Evolutionary conservation across 2,888 invertebrate species (phyloP).

Genomic region (Endotricha flammealis): DNA sequence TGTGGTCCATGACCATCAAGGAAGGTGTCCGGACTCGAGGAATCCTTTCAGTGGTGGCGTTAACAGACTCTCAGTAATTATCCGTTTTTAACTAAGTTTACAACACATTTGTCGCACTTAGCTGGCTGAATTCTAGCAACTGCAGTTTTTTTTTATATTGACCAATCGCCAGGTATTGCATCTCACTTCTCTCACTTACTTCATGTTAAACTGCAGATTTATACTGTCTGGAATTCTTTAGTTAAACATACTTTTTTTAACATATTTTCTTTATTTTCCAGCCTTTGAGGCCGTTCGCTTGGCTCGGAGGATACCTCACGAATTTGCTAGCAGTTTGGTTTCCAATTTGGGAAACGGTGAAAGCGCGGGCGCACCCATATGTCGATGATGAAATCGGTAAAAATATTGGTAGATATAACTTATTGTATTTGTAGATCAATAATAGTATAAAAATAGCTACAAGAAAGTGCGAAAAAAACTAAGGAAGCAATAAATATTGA

Average conservation of each 20-base stretch:
- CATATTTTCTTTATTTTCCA: conserved; percentile 32
- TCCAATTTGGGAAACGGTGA: conserved; percentile 62
- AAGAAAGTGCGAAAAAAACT: no score
- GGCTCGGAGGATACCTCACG: conserved; percentile 75
- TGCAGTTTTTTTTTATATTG: no score
- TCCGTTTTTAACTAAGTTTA: conserved; percentile 4
- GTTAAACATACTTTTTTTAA: not conserved
- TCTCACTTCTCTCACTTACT: no score
- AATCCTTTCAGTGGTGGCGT: conserved; percentile 80
- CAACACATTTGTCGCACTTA: no score
- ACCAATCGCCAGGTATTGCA: no score
- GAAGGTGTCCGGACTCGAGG: conserved; percentile 85
- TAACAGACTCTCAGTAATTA: conserved; percentile 46
- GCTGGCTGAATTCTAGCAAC: no score
- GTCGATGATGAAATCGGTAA: conserved; percentile 75
- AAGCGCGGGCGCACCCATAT: conserved; percentile 52
- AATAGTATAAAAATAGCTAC: not conserved
- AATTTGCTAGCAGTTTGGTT: conserved; percentile 69
- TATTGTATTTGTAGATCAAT: not conserved
- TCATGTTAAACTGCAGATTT: no score
- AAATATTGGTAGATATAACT: conserved; percentile 9
- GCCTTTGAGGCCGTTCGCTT: conserved; percentile 76
- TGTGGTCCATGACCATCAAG: conserved; percentile 92
- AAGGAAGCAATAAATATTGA: no score
- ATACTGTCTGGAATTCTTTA: no score